Evolutionary conservation across 2,888 invertebrate genomes (phyloP).

Genomic region (Hesperia comma): DNA sequence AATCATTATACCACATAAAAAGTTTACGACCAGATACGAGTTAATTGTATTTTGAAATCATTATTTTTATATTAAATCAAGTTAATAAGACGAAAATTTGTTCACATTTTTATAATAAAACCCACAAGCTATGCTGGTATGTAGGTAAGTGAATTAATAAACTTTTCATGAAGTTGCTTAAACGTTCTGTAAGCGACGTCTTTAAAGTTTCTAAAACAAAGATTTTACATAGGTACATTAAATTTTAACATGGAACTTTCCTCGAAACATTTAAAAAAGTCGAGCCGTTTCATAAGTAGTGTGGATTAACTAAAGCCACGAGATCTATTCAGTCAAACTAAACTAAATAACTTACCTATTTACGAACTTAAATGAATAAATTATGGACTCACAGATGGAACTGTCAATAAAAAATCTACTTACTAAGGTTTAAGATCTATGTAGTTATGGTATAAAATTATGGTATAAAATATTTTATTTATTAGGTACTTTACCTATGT

Average conservation of each 20-base stretch:
- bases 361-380: not conserved
- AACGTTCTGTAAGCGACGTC: no score
- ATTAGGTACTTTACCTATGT: no score
- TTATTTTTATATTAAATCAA: not conserved
- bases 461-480: no score
- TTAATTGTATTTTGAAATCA: not conserved
- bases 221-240: no score
- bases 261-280: no score
- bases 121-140: not conserved
- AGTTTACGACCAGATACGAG: not conserved
- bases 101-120: not conserved
- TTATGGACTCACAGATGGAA: constrained; percentile 6
- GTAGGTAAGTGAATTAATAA: not conserved
- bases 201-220: no score
- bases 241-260: no score
- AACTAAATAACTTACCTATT: not conserved
- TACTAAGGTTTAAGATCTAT: not conserved
- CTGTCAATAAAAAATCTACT: not conserved
- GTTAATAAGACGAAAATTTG: not conserved
- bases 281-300: not conserved
- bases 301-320: not conserved
- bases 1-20: constrained; percentile 16
- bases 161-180: not conserved
- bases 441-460: no score
- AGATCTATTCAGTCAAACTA: constrained; percentile 11